A percentile compares a stretch with the other conserved stretches of the same genome.
Evolutionary conservation across 2,888 invertebrate species (phyloP).

Genomic region (Dicyrtomina minuta): DNA sequence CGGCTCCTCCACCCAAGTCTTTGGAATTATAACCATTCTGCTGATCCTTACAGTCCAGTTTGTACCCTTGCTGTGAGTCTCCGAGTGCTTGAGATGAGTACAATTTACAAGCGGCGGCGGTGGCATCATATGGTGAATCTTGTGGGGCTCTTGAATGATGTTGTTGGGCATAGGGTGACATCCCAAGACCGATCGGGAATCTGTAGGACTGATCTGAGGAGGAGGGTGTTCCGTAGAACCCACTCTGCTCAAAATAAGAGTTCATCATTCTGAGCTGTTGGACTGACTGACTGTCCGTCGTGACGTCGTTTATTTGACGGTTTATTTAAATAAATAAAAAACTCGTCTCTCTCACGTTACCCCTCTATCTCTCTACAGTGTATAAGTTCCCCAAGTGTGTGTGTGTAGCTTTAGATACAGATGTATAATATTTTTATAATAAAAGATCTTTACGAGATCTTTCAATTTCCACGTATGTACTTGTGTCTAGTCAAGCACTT

Average conservation of each 20-base stretch:
- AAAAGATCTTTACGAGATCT: no score
- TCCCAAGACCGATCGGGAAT: conserved; percentile 80
- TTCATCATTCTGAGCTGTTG: conserved; percentile 66
- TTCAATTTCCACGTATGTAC: no score
- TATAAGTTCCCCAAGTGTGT: neutral
- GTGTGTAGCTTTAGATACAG: no score
- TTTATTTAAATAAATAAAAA: no score
- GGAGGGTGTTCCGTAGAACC: conserved; percentile 86
- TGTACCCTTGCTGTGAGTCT: conserved; percentile 64
- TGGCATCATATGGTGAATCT: conserved; percentile 88
- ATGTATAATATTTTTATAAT: no score
- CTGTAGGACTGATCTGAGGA: conserved; percentile 80
- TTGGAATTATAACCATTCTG: conserved; percentile 62
- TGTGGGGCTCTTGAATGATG: conserved; percentile 79
- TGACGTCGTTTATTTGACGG: no score
- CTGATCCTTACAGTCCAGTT: conserved; percentile 76
- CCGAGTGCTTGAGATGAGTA: conserved; percentile 67
- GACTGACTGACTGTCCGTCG: neutral
- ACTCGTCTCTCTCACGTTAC: conserved; percentile 32
- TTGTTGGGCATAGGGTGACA: conserved; percentile 78
- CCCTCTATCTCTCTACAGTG: no score
- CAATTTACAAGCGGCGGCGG: conserved; percentile 76
- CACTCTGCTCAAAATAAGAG: conserved; percentile 94
- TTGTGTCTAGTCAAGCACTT: no score
- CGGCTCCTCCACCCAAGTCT: conserved; percentile 61